Evolutionary conservation across 2,113 vertebrate species (phyloP).

Genomic region (Phalacrocorax pelagicus): DNA sequence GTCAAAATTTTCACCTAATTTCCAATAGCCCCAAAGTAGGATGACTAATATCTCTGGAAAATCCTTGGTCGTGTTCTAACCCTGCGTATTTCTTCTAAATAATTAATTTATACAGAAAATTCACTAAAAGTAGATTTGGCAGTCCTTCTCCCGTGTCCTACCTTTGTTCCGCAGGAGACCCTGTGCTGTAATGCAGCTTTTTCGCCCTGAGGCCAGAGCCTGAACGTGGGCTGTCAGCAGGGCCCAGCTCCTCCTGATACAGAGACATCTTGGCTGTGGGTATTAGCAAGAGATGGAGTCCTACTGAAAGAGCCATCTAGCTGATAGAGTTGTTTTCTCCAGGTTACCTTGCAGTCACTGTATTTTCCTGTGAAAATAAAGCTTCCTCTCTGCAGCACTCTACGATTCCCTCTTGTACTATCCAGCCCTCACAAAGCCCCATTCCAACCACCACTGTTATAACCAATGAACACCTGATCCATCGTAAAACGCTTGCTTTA

Average conservation of each 20-base stretch:
- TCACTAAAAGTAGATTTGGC: not conserved
- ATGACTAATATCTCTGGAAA: not conserved
- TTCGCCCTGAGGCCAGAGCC: rapidly evolving
- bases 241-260: not conserved
- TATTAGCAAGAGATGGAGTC: not conserved
- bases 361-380: not conserved
- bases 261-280: not conserved
- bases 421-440: not conserved
- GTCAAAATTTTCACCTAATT: not conserved
- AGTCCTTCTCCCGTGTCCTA: not conserved
- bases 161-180: not conserved
- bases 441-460: not conserved
- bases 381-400: not conserved
- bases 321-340: not conserved
- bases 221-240: no score
- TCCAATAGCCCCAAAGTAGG: not conserved
- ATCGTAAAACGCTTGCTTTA: not conserved
- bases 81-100: not conserved
- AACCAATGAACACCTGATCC: not conserved
- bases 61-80: not conserved
- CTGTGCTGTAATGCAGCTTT: not conserved
- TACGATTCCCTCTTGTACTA: rapidly evolving
- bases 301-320: not conserved
- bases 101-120: not conserved
- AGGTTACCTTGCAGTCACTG: not conserved